Conservation (phyloP, 2,113 vertebrate species). For the Ursus arctos region DNA sequence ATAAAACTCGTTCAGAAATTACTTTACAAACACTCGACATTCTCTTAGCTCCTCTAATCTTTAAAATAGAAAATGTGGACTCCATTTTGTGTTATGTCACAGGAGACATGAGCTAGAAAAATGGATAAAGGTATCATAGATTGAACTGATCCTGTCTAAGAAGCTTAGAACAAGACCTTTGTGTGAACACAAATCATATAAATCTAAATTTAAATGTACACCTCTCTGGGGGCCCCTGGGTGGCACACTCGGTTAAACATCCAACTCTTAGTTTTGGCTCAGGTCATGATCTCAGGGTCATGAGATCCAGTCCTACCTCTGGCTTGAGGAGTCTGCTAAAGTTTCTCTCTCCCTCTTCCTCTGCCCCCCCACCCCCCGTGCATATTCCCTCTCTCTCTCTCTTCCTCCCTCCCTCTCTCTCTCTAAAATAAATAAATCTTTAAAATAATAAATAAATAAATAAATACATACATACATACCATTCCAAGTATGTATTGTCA, state of each 20-base stretch:
- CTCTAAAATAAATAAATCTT: not conserved
- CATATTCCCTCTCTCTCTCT: not conserved
- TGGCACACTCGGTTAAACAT: not conserved
- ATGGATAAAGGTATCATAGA: not conserved
- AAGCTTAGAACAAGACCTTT: not conserved
- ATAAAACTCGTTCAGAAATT: slow-evolving; percentile 43
- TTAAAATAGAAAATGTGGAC: not conserved
- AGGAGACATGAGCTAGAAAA: not conserved
- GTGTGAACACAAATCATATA: not conserved
- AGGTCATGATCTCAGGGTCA: not conserved
- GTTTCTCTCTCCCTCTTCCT: not conserved
- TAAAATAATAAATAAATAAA: not conserved
- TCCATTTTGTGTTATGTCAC: not conserved
- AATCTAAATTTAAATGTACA: not conserved
- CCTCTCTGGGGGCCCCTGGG: too few relatives aligned
- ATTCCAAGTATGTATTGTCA: not conserved
- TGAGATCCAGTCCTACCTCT: not conserved
- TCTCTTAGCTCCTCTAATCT: not conserved
- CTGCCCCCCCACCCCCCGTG: not conserved
- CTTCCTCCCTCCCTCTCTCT: not conserved
- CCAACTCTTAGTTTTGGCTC: not conserved
- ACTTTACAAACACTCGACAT: not conserved
- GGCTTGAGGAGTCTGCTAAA: not conserved
- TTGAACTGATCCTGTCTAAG: not conserved
- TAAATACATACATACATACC: not conserved